Evolutionary conservation across 1,140 invertebrate genomes (phyloP).

Genomic region (Cotesia vestalis): DNA sequence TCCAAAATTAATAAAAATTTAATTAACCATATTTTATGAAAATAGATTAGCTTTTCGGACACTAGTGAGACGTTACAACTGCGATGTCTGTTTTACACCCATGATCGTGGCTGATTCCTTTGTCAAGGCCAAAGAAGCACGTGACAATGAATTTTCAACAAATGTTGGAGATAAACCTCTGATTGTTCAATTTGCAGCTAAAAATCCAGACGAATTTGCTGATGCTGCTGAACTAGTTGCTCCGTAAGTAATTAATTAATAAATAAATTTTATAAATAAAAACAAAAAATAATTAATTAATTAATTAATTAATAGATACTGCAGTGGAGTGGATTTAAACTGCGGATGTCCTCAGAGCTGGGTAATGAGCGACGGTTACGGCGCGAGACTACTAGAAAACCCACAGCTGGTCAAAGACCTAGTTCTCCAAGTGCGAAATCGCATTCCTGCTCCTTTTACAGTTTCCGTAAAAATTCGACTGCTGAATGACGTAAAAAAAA

Average conservation of each 20-base stretch:
- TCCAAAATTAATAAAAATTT: no score
- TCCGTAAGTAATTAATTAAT: conserved; percentile 69
- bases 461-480: conserved; percentile 94
- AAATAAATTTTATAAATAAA: no score
- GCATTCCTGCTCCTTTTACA: conserved; percentile 79
- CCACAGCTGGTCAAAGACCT: conserved; percentile 87
- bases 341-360: conserved; percentile 97
- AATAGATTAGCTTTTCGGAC: conserved; percentile 83
- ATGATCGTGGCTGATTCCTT: conserved; percentile 97
- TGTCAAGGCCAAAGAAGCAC: conserved; percentile 85
- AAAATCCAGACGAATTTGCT: conserved; percentile 83
- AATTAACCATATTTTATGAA: not conserved
- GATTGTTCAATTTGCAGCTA: conserved; percentile 95
- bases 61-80: conserved; percentile 84
- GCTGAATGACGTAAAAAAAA: conserved; percentile 69
- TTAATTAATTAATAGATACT: conserved; percentile 67
- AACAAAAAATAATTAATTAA: conserved; percentile 5
- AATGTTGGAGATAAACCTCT: conserved; percentile 81
- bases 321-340: conserved; percentile 93
- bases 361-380: conserved; percentile 92
- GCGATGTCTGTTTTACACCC: conserved; percentile 92
- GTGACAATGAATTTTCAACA: conserved; percentile 89
- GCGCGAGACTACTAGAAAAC: conserved; percentile 82
- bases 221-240: conserved; percentile 84
- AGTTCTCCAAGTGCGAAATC: conserved; percentile 77